These are phyloP conservation scores for Bostrychus sinensis DNA, from an alignment of 2,113 vertebrate species.

Conservation along the genomic window DNA sequence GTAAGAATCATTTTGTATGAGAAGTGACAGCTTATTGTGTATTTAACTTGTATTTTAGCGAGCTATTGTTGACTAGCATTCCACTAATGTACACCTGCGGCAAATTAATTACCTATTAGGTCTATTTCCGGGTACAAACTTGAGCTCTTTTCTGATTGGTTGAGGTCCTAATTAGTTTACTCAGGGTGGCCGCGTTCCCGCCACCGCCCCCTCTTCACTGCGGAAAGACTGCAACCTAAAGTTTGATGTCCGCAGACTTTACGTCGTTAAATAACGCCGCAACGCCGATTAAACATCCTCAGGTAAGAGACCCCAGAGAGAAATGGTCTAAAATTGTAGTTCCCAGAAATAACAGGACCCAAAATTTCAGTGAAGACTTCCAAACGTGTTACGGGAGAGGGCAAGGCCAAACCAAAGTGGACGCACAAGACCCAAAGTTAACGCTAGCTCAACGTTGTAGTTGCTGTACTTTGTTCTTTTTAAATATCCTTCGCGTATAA, in stretches of 20 bases:
- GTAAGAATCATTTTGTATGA: no score
- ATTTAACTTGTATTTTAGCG: background rate
- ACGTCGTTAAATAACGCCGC: slow-evolving; percentile 50
- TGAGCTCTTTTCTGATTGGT: slow-evolving; percentile 57
- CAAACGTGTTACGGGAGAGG: background rate
- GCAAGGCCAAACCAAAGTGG: slow-evolving; percentile 3
- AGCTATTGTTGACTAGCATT: background rate
- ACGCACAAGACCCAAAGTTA: background rate
- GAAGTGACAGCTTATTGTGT: background rate
- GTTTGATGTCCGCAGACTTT: slow-evolving; percentile 40
- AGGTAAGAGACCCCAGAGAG: slow-evolving; percentile 59
- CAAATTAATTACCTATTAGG: slow-evolving; percentile 35
- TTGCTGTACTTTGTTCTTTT: background rate
- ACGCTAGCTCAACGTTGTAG: background rate
- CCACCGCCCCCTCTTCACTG: slow-evolving; percentile 38
- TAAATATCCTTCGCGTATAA: background rate
- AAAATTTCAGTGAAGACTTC: fast-evolving
- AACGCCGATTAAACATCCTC: slow-evolving; percentile 34
- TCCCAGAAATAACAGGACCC: background rate
- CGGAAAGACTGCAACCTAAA: slow-evolving; percentile 36
- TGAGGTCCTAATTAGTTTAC: slow-evolving; percentile 59
- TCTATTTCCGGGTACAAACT: slow-evolving; percentile 29
- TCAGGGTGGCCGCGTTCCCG: slow-evolving; percentile 55
- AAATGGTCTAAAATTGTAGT: background rate
- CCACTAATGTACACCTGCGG: slow-evolving; percentile 42